These are phyloP conservation scores for Pristionchus japonicus DNA, from an alignment of 2,888 invertebrate species.

Conservation along the genomic window DNA sequence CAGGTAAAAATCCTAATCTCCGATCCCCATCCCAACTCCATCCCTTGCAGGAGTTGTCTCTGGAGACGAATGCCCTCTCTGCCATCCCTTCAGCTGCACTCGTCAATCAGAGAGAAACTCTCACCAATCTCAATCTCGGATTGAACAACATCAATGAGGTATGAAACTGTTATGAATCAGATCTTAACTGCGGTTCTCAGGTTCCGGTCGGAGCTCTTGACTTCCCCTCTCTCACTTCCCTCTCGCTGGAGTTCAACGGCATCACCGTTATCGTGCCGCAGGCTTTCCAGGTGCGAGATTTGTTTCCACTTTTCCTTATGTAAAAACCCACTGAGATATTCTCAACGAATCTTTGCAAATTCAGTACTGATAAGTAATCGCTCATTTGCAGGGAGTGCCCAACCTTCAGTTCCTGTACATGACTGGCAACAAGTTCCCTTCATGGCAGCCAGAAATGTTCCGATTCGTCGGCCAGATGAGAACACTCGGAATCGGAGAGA, in stretches of 20 bases:
- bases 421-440: constrained; percentile 74
- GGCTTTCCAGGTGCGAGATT: constrained; percentile 65
- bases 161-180: background rate
- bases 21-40: constrained; percentile 45
- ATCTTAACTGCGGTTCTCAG: constrained; percentile 50
- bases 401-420: constrained; percentile 74
- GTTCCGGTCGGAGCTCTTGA: constrained; percentile 74
- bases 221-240: constrained; percentile 72
- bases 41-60: constrained; percentile 68
- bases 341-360: background rate
- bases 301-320: background rate
- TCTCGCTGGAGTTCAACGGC: constrained; percentile 75
- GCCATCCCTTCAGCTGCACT: constrained; percentile 71
- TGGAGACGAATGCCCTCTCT: constrained; percentile 73
- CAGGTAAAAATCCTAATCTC: constrained; percentile 68
- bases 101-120: constrained; percentile 65
- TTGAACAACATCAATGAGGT: constrained; percentile 69
- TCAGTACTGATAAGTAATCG: background rate
- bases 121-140: constrained; percentile 74
- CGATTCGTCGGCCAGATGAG: constrained; percentile 70
- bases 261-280: constrained; percentile 72
- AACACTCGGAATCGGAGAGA: constrained; percentile 74
- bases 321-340: too few relatives aligned
- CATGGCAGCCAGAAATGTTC: constrained; percentile 74
- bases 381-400: constrained; percentile 64